Percentiles rank a stretch among this genome's conserved stretches.
Evolutionary conservation across 1,140 invertebrate genomes (phyloP).

Genomic region (Asobara japonica): DNA sequence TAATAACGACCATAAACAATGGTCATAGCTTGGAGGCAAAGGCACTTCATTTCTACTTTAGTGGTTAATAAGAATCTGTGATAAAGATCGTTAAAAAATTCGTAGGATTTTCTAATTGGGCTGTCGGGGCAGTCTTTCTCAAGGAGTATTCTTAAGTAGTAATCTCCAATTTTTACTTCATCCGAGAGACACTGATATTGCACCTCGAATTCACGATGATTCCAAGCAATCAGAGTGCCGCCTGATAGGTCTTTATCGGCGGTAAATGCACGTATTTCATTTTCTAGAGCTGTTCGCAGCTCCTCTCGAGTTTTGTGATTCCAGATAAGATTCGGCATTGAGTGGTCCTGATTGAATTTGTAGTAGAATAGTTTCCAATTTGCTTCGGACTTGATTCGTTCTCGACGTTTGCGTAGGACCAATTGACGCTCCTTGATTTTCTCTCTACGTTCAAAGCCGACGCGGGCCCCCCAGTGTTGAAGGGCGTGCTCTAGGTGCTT

Average conservation of each 20-base stretch:
- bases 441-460: slow-evolving; percentile 75
- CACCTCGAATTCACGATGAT: slow-evolving; percentile 97
- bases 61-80: slow-evolving; percentile 94
- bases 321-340: slow-evolving; percentile 97
- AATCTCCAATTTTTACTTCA: slow-evolving; percentile 98
- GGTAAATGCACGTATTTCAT: slow-evolving; percentile 90
- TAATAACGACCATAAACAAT: slow-evolving; percentile 96
- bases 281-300: slow-evolving; percentile 89
- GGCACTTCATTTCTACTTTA: slow-evolving; percentile 91
- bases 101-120: slow-evolving; percentile 88
- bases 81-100: slow-evolving; percentile 99
- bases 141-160: slow-evolving; percentile 93
- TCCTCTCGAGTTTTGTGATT: slow-evolving; percentile 99
- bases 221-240: slow-evolving; percentile 91
- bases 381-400: slow-evolving; percentile 89
- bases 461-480: slow-evolving; percentile 88
- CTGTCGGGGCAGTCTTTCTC: slow-evolving; percentile 90
- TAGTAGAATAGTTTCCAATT: slow-evolving; percentile 97
- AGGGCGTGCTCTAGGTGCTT: slow-evolving; percentile 82
- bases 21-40: slow-evolving; percentile 97
- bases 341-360: slow-evolving; percentile 94
- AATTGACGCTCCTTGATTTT: slow-evolving; percentile 81
- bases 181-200: slow-evolving; percentile 92
- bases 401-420: slow-evolving; percentile 87
- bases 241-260: slow-evolving; percentile 90